Percentiles rank a stretch among this genome's conserved stretches.
Conservation (phyloP, 2,888 invertebrate species). For the Mechanitis messenoides region DNA sequence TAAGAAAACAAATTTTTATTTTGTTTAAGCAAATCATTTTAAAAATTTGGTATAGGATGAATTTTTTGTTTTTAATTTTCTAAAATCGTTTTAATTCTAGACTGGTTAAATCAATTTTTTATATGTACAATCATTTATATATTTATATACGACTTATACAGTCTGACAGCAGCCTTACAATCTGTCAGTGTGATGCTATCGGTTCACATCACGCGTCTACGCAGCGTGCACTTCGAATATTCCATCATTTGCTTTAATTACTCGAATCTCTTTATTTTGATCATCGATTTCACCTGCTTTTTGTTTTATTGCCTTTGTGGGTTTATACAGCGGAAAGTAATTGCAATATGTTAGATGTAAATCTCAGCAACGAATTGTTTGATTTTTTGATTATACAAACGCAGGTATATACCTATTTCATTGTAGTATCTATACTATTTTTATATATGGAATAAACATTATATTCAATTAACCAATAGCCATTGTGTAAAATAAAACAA, state of each 20-base stretch:
- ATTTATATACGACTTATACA: conserved; percentile 10
- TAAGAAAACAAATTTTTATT: not conserved
- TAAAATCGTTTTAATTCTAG: too few relatives aligned
- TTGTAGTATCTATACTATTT: not conserved
- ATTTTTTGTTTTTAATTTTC: too few relatives aligned
- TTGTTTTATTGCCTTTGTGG: conserved; percentile 24
- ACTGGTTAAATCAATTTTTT: too few relatives aligned
- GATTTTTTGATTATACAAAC: not conserved
- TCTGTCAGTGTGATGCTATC: conserved; percentile 44
- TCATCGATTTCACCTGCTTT: conserved; percentile 26
- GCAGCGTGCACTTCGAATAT: conserved; percentile 36
- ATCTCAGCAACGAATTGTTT: too few relatives aligned
- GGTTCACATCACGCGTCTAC: conserved; percentile 48
- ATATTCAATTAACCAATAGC: conserved; percentile 12
- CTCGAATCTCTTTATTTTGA: conserved; percentile 27
- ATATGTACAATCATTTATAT: too few relatives aligned
- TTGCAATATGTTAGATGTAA: not conserved
- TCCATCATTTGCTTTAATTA: conserved; percentile 41
- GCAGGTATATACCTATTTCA: not conserved
- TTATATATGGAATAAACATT: not conserved
- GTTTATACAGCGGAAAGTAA: conserved; percentile 2
- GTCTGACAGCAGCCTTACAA: conserved; percentile 30
- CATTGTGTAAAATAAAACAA: conserved; percentile 23
- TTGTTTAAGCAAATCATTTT: not conserved
- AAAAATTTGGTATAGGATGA: too few relatives aligned